A percentile compares a stretch with the other conserved stretches of the same genome.
Conservation (phyloP, 2,113 vertebrate genomes). For the Lonchura striata region DNA sequence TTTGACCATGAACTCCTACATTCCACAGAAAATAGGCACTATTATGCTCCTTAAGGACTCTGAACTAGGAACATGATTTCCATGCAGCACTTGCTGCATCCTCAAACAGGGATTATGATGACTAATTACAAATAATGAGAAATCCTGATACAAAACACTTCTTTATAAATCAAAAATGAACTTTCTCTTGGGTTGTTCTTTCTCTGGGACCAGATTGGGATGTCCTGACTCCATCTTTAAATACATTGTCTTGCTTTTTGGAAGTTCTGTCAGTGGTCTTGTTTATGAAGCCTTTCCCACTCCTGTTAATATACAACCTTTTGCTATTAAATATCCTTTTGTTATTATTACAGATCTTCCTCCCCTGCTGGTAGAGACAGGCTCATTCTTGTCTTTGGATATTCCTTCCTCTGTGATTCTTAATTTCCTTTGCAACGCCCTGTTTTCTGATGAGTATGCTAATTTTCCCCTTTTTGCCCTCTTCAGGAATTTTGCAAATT, state of each 20-base stretch:
- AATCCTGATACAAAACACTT: not conserved
- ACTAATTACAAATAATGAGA: not conserved
- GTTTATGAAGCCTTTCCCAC: not conserved
- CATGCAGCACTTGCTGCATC: not conserved
- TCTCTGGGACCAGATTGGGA: not conserved
- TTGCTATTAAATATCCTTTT: not conserved
- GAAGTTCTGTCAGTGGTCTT: not conserved
- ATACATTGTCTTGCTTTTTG: not conserved
- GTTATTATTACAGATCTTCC: not conserved
- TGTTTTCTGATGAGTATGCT: not conserved
- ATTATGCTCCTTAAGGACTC: not conserved
- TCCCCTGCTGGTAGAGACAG: not conserved
- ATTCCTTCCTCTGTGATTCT: not conserved
- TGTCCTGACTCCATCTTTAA: not conserved
- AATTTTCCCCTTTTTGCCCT: not conserved
- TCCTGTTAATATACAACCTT: not conserved
- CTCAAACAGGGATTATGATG: not conserved
- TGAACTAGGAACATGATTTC: not conserved
- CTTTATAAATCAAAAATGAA: not conserved
- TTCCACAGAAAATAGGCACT: not conserved
- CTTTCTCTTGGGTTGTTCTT: not conserved
- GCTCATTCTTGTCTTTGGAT: not conserved
- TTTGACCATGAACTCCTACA: not conserved
- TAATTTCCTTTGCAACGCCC: not conserved
- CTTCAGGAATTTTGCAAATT: not conserved